phyloP scores from a whole-genome alignment of 2,113 vertebrate species.

The Malurus elegans region DNA sequence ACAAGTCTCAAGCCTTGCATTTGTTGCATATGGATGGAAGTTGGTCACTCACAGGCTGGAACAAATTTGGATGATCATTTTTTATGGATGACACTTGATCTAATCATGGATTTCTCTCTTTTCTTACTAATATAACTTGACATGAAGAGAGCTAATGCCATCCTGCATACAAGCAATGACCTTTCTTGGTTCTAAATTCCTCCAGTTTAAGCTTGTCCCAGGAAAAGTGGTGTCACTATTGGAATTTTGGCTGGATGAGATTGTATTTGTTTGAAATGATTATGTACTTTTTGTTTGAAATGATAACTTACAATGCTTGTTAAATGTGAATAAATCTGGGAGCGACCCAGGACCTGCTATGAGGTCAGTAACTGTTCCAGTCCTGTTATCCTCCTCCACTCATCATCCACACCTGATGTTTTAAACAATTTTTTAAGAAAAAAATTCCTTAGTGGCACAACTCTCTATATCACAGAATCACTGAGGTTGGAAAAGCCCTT shows the following conservation, averaged over 20 bases:
- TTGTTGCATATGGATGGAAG: not conserved
- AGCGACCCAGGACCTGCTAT: not conserved
- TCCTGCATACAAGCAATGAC: not conserved
- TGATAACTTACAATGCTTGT: not conserved
- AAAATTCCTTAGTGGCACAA: not conserved
- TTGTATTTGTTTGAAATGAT: not conserved
- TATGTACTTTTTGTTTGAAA: not conserved
- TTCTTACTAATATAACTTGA: not conserved
- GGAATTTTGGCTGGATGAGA: not conserved
- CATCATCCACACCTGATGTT: not conserved
- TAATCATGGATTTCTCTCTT: not conserved
- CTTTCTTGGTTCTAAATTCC: not conserved
- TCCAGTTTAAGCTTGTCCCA: not conserved
- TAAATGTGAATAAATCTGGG: not conserved
- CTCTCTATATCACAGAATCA: not conserved
- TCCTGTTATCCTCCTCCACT: not conserved
- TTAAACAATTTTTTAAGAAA: not conserved
- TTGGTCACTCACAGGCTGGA: not conserved
- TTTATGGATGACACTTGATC: not conserved
- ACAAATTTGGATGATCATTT: not conserved
- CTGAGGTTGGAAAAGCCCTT: not conserved
- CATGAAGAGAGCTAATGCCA: not conserved
- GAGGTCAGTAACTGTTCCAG: not conserved
- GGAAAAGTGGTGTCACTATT: not conserved
- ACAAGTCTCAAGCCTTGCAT: not conserved